Evolutionary conservation across 2,797 vertebrate genomes (phyloP).

Genomic region (Ammospiza maritima): DNA sequence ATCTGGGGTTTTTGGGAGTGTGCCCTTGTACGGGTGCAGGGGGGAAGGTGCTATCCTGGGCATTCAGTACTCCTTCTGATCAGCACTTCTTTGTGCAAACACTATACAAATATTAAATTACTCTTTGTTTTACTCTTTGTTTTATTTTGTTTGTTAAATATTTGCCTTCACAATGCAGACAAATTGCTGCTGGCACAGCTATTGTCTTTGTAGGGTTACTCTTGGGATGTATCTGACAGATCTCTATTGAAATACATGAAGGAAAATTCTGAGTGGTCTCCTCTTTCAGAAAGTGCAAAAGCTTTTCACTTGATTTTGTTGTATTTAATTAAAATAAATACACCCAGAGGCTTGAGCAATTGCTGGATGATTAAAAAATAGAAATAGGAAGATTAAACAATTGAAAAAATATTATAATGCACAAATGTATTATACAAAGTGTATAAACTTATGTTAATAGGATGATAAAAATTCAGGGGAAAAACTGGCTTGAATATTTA

Average conservation of each 20-base stretch:
- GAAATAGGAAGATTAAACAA: constrained; percentile 49
- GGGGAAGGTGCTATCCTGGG: background rate
- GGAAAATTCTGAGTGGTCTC: constrained; percentile 43
- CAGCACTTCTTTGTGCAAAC: background rate
- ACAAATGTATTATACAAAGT: background rate
- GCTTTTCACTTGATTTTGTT: constrained; percentile 42
- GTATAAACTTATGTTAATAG: constrained; percentile 32
- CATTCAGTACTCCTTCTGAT: accelerated
- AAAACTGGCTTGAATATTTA: constrained; percentile 38
- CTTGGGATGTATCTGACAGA: constrained; percentile 32
- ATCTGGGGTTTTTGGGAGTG: background rate
- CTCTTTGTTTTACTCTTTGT: background rate
- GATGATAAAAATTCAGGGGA: constrained; percentile 8
- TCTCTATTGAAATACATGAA: background rate
- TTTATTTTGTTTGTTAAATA: background rate
- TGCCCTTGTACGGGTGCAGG: accelerated
- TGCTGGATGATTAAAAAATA: constrained; percentile 37
- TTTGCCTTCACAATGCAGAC: constrained; percentile 34
- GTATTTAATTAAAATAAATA: constrained; percentile 67
- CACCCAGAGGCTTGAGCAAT: constrained; percentile 51
- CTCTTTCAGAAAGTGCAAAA: constrained; percentile 18
- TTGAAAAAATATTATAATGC: constrained; percentile 6
- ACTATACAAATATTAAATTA: constrained; percentile 44
- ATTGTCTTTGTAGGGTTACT: constrained; percentile 35
- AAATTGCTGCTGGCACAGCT: constrained; percentile 40